Conservation (phyloP, 2,113 vertebrate species). For the Trogon melanurus region DNA sequence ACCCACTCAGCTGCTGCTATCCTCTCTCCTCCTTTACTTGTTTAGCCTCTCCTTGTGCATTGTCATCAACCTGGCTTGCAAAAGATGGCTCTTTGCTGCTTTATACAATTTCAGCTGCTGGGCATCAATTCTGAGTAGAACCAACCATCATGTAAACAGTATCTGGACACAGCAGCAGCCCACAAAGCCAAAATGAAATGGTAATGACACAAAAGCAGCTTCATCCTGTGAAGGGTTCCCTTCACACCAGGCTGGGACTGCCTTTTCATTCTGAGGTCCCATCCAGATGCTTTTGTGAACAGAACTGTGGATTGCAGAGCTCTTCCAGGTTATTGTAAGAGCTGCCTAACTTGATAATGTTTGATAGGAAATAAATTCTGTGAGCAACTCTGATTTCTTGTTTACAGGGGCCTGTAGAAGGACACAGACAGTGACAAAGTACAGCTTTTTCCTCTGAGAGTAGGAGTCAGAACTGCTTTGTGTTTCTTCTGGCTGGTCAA, state of each 20-base stretch:
- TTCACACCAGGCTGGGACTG: not conserved
- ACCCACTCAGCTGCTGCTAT: not conserved
- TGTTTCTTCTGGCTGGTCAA: not conserved
- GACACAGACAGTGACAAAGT: not conserved
- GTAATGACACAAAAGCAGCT: not conserved
- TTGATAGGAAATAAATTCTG: not conserved
- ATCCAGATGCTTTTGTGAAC: not conserved
- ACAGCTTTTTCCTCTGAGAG: not conserved
- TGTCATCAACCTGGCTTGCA: not conserved
- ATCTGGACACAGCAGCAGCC: not conserved
- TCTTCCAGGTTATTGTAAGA: not conserved
- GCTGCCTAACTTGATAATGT: not conserved
- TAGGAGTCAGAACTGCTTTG: not conserved
- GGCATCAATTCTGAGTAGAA: not conserved
- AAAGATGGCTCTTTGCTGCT: not conserved
- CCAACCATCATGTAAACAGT: not conserved
- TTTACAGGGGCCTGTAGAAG: not conserved
- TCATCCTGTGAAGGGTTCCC: not conserved
- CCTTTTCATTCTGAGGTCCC: not conserved
- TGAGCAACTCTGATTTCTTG: not conserved
- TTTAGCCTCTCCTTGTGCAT: accelerated
- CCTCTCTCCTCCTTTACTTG: not conserved
- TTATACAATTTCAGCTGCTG: not conserved
- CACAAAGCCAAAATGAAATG: not conserved
- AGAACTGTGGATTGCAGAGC: not conserved